phyloP scores from a whole-genome alignment of 64 coral and sea anemone genomes.

The Montipora sp. region DNA sequence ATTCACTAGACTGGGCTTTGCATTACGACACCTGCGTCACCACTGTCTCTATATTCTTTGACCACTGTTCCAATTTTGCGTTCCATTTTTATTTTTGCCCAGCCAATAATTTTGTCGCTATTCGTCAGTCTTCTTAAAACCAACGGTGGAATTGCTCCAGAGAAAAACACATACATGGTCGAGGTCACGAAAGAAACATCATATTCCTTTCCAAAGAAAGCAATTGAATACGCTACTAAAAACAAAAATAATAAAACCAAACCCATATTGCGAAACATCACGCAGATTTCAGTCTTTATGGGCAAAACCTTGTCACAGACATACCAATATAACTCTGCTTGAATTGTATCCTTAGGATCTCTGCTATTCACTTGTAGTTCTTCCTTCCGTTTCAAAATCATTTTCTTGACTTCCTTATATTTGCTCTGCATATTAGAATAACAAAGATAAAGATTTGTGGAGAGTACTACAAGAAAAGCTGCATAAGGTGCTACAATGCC shows the following conservation, averaged over 20 bases:
- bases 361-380: not conserved
- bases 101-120: not conserved
- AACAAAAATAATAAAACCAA: not conserved
- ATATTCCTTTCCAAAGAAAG: not conserved
- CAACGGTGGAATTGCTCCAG: not conserved
- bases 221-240: not conserved
- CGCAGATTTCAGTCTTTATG: constrained; percentile 1
- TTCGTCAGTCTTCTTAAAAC: not conserved
- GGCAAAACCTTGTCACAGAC: not conserved
- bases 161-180: not conserved
- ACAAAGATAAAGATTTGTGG: constrained; percentile 7
- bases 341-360: not conserved
- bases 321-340: not conserved
- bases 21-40: no score
- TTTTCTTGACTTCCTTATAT: not conserved
- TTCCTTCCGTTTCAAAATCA: not conserved
- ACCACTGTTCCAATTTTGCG: not conserved
- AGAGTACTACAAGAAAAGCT: not conserved
- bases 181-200: not conserved
- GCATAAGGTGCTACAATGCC: not conserved
- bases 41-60: not conserved
- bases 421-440: constrained; percentile 10
- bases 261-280: not conserved
- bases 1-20: no score
- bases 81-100: not conserved